A percentile compares a stretch with the other conserved stretches of the same genome.
Conservation (phyloP, 1,140 invertebrate species). For the Chrysomallon squamiferum region DNA sequence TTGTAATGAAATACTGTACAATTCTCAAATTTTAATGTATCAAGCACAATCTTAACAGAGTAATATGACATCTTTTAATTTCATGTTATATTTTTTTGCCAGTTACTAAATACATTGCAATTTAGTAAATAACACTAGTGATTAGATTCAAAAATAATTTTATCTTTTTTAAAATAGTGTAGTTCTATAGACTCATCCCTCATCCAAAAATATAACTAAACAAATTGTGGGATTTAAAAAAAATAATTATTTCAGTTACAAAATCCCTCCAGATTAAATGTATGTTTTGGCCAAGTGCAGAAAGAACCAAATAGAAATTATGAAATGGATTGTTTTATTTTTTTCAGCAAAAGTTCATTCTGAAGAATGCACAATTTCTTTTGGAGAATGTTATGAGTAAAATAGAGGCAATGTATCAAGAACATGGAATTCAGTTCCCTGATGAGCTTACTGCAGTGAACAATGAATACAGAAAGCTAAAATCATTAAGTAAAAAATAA, state of each 20-base stretch:
- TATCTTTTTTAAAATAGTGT: too few relatives aligned
- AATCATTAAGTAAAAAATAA: slow-evolving; percentile 11
- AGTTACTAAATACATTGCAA: not conserved
- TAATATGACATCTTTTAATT: not conserved
- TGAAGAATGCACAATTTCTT: slow-evolving; percentile 69
- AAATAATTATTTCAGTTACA: not conserved
- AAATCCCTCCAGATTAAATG: not conserved
- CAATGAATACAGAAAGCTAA: slow-evolving; percentile 34
- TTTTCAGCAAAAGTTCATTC: slow-evolving; percentile 66
- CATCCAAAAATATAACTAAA: not conserved
- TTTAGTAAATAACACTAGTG: not conserved
- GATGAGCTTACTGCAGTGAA: slow-evolving; percentile 36
- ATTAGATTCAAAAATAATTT: not conserved
- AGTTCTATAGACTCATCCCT: too few relatives aligned
- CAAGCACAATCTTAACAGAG: not conserved
- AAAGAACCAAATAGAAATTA: not conserved
- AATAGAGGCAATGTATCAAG: slow-evolving; percentile 56
- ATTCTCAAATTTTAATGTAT: not conserved
- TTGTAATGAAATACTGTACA: not conserved
- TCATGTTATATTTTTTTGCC: not conserved
- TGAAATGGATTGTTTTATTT: slow-evolving; percentile 7
- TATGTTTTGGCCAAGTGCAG: not conserved
- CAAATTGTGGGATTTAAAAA: not conserved
- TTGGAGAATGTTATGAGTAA: slow-evolving; percentile 65
- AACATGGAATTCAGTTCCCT: slow-evolving; percentile 33